Base-by-base conservation (phyloP, 2,797 vertebrate genomes). In the Enteromius viviparus region DNA sequence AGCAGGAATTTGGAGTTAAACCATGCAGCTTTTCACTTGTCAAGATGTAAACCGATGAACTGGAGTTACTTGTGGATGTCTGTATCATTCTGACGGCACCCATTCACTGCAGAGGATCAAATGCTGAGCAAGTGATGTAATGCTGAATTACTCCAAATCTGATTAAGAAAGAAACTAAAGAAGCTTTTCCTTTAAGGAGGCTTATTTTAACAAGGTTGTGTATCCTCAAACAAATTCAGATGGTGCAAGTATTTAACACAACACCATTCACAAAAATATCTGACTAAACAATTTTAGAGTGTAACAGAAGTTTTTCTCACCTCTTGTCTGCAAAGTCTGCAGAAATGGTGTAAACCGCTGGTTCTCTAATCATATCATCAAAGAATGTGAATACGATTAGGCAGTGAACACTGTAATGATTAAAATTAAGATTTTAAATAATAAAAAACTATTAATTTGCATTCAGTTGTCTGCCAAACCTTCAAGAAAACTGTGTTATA, bases 281-380 rank as follows among this genome's bases (percentile, higher is more conserved):
- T 79, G 62, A 68, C 77, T 51, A 51, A 65, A 49, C 42, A 15
- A 4, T 60, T 45, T 40, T 60, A 5, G 9, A 70, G 51, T 2
- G 37, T 70, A 58, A 26, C 34, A 14, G 49, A n/a, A 5, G 11
- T 72, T 34, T 3, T 78, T 78, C 42, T 65, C 76, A 78, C 60
- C 14, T 65, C 19, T 66, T 12, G 6, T n/a, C 37, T 72, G 37
- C 79, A 34, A 12, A 23, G 17, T 66, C 60, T 64, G 76, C 60
- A 81, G 37, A 62, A 72, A 64, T n/a, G 51, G 53, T 62, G 6
- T 34, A 71, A 60, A 71, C 51, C 23, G 1, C 49, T 68, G 32
- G 53, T 58, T 17, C 55, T 70, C 78, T 32, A 14, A 58, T 26
- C 32, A 21, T 69, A 65, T 14, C 34, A 5, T 68, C 5, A 40